Conservation (phyloP, 2,797 vertebrate genomes). For the Sebastes steindachneri region DNA sequence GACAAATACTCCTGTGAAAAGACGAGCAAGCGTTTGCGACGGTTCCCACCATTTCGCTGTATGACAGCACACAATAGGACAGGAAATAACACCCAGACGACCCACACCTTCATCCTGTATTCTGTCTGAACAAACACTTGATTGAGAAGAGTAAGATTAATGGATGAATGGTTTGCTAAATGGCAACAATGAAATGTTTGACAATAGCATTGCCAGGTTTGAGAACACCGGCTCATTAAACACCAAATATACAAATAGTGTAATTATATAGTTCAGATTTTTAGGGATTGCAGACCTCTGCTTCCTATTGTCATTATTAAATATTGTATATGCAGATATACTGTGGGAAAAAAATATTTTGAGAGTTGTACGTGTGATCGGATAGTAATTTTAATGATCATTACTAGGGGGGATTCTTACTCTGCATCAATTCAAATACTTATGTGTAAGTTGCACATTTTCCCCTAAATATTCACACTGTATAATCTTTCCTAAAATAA, state of each 20-base stretch:
- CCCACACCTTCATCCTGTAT: conserved; percentile 74
- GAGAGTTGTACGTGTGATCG: neutral
- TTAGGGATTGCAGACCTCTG: neutral
- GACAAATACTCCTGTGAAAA: conserved; percentile 55
- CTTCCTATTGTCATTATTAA: conserved; percentile 4
- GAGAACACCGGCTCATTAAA: conserved; percentile 28
- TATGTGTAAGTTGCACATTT: neutral
- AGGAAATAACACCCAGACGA: conserved; percentile 68
- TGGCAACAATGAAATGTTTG: conserved; percentile 38
- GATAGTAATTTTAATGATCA: neutral
- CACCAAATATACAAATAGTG: conserved; percentile 8
- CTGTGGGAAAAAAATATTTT: neutral
- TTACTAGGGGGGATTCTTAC: neutral
- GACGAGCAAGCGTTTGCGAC: conserved; percentile 14
- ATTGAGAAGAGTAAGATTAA: conserved; percentile 65
- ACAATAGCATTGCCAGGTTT: conserved; percentile 29
- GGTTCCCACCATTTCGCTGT: conserved; percentile 67
- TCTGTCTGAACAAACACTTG: conserved; percentile 66
- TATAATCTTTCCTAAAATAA: neutral
- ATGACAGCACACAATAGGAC: conserved; percentile 68
- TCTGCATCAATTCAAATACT: neutral
- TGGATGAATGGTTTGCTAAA: conserved; percentile 52
- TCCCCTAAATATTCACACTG: too few relatives aligned
- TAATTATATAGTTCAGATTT: conserved; percentile 27
- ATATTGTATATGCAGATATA: neutral